Percentiles rank a stretch among this genome's conserved stretches.
phyloP scores from a whole-genome alignment of 2,113 vertebrate species.

The Cinclus cinclus region DNA sequence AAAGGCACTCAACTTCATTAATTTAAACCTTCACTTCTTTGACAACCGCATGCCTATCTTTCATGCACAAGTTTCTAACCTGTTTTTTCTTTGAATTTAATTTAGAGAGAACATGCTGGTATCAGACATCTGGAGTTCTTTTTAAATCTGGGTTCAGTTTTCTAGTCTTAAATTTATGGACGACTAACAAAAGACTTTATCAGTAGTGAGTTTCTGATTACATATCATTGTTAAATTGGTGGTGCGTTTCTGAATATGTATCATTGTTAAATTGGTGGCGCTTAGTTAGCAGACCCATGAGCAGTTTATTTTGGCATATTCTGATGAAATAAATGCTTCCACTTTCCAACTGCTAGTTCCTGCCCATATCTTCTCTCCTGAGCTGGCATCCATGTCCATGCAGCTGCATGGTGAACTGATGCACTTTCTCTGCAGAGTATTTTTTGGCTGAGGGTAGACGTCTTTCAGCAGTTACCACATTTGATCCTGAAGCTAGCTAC shows the following conservation, averaged over 20 bases:
- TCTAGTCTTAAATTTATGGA: background rate
- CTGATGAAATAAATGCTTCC: background rate
- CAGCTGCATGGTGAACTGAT: background rate
- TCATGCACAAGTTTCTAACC: background rate
- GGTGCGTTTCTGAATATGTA: conserved; percentile 2
- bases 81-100: background rate
- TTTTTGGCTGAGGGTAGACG: background rate
- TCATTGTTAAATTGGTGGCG: background rate
- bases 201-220: background rate
- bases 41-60: background rate
- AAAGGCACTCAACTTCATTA: background rate
- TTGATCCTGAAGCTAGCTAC: background rate
- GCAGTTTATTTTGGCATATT: conserved; percentile 33
- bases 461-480: background rate
- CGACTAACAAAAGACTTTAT: background rate
- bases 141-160: background rate
- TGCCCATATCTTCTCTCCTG: background rate
- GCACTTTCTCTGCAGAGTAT: background rate
- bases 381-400: background rate
- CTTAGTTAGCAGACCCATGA: background rate
- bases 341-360: background rate
- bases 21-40: background rate
- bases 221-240: background rate
- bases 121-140: background rate
- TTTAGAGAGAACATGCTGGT: background rate